These are phyloP conservation scores for Phainopepla nitens DNA, from an alignment of 2,113 vertebrate species.

Conservation along the genomic window DNA sequence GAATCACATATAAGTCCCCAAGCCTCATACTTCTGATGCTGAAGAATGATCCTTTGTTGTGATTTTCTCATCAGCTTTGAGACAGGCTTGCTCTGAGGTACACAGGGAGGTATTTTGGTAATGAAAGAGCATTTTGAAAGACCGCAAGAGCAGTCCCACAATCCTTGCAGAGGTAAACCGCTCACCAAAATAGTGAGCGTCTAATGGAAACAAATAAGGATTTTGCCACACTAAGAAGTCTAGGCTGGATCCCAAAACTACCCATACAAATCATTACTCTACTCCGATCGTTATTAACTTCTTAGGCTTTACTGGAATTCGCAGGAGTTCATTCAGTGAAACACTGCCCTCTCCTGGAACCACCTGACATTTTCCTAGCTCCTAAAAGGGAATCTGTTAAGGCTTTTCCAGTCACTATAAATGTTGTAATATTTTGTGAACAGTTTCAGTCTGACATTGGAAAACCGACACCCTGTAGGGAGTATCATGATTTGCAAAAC, in stretches of 20 bases:
- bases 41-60: not conserved
- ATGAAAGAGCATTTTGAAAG: not conserved
- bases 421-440: not conserved
- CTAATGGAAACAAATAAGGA: not conserved
- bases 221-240: not conserved
- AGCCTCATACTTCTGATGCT: not conserved
- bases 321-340: not conserved
- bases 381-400: not conserved
- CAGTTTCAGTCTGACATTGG: not conserved
- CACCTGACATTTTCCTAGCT: not conserved
- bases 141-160: not conserved
- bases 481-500: not conserved
- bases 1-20: accelerated
- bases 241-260: not conserved
- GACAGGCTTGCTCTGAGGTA: not conserved
- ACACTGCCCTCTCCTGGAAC: constrained; percentile 63
- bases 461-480: not conserved
- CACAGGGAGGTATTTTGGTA: not conserved
- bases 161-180: not conserved
- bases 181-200: not conserved
- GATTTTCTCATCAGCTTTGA: not conserved
- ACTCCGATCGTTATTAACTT: not conserved
- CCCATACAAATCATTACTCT: not conserved
- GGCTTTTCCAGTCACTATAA: not conserved
- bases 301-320: not conserved